Percentiles rank a stretch among this genome's conserved stretches.
phyloP scores from a whole-genome alignment of 2,888 invertebrate genomes.

The Hirtodrosophila confusa region DNA sequence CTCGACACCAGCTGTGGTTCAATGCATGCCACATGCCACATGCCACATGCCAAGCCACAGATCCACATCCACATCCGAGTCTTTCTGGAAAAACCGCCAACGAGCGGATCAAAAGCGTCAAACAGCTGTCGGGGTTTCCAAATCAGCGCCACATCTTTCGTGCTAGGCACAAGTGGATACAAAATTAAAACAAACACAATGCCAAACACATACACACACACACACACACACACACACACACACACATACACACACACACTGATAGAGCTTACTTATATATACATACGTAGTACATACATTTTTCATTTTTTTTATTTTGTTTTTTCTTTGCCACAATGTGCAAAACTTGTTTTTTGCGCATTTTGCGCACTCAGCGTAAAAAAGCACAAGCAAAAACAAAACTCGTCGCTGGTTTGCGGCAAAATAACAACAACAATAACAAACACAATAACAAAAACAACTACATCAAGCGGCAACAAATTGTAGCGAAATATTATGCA shows the following conservation, averaged over 20 bases:
- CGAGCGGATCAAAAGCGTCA: slow-evolving; percentile 36
- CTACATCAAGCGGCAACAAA: slow-evolving; percentile 26
- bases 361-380: slow-evolving; percentile 77
- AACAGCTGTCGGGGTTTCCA: slow-evolving; percentile 60
- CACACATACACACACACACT: slow-evolving; percentile 29
- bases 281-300: slow-evolving; percentile 7
- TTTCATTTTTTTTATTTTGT: slow-evolving; percentile 20
- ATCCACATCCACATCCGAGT: slow-evolving; percentile 23
- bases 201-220: slow-evolving; percentile 30
- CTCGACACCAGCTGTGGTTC: slow-evolving; percentile 2
- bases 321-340: slow-evolving; percentile 64
- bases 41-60: not conserved
- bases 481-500: slow-evolving; percentile 55
- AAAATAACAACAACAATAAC: slow-evolving; percentile 31
- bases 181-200: slow-evolving; percentile 69
- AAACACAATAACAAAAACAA: slow-evolving; percentile 6
- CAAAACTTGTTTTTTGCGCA: slow-evolving; percentile 77
- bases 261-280: slow-evolving; percentile 53
- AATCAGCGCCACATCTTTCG: slow-evolving; percentile 62
- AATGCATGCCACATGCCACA: too few relatives aligned
- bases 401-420: slow-evolving; percentile 54
- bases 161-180: slow-evolving; percentile 77
- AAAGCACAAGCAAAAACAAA: slow-evolving; percentile 53
- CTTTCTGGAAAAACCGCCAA: slow-evolving; percentile 30
- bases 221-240: slow-evolving; percentile 32